Evolutionary conservation across 2,113 vertebrate species (phyloP).

Genomic region (Conger conger): DNA sequence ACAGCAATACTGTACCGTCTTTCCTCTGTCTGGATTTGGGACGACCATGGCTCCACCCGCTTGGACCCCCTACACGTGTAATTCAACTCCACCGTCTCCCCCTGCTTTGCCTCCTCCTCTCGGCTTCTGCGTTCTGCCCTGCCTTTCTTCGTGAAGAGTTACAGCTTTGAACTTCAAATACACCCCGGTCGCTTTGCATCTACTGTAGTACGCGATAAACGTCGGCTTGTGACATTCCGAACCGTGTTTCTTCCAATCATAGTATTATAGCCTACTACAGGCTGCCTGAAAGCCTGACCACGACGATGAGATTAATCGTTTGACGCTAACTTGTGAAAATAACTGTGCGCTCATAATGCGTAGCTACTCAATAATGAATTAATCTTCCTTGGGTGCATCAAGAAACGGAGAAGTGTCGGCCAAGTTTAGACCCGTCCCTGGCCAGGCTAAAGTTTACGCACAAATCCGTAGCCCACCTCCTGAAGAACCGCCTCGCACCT

Average conservation of each 20-base stretch:
- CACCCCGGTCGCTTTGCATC: neutral
- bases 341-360: too few species aligned
- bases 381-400: neutral
- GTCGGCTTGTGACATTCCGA: too few species aligned
- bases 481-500: neutral
- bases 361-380: neutral
- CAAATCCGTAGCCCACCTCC: neutral
- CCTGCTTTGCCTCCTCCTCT: neutral
- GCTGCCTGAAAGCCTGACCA: neutral
- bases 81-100: slow-evolving; percentile 12
- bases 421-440: neutral
- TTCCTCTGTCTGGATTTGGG: neutral
- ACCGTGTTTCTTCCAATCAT: too few species aligned
- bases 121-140: neutral
- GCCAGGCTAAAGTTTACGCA: neutral
- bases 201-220: too few species aligned
- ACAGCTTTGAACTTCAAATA: neutral
- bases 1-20: slow-evolving; percentile 28
- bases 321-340: neutral
- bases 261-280: neutral
- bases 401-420: neutral
- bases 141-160: neutral
- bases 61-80: neutral
- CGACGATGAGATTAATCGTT: neutral
- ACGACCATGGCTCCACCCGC: neutral